phyloP scores from a whole-genome alignment of 1,140 invertebrate species.

The Macrostomum lignano region DNA sequence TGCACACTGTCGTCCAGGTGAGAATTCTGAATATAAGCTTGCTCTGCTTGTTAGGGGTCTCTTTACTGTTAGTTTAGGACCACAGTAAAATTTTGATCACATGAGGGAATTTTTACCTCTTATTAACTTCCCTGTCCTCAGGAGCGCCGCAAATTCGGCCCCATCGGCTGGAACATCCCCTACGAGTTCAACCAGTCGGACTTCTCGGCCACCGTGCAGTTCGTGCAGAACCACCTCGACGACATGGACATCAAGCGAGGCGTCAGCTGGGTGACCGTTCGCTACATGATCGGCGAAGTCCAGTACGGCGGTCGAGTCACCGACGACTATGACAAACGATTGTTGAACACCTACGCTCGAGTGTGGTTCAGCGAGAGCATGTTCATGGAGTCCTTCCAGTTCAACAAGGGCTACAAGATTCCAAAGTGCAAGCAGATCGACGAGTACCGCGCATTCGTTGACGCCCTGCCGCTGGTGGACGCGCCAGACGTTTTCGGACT shows the following conservation, averaged over 20 bases:
- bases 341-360: constrained; percentile 49
- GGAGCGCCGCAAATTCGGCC: constrained; percentile 71
- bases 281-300: constrained; percentile 88
- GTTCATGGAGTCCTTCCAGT: constrained; percentile 38
- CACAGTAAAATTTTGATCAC: no score
- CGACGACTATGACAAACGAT: constrained; percentile 72
- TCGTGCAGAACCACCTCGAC: constrained; percentile 80
- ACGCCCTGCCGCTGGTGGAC: constrained; percentile 49
- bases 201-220: constrained; percentile 71
- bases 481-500: constrained; percentile 76
- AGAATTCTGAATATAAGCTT: no score
- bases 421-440: constrained; percentile 23
- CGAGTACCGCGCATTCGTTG: constrained; percentile 34
- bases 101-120: no score
- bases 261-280: constrained; percentile 79
- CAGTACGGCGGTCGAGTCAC: constrained; percentile 81
- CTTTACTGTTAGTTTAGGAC: no score
- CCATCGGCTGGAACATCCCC: constrained; percentile 77
- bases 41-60: no score
- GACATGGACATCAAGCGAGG: constrained; percentile 86
- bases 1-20: constrained; percentile 33
- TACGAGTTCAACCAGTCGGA: constrained; percentile 95
- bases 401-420: constrained; percentile 38
- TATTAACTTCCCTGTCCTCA: no score
- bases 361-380: constrained; percentile 28